Evolutionary conservation across 2,888 invertebrate genomes (phyloP).

Genomic region (Cephonodes hylas): DNA sequence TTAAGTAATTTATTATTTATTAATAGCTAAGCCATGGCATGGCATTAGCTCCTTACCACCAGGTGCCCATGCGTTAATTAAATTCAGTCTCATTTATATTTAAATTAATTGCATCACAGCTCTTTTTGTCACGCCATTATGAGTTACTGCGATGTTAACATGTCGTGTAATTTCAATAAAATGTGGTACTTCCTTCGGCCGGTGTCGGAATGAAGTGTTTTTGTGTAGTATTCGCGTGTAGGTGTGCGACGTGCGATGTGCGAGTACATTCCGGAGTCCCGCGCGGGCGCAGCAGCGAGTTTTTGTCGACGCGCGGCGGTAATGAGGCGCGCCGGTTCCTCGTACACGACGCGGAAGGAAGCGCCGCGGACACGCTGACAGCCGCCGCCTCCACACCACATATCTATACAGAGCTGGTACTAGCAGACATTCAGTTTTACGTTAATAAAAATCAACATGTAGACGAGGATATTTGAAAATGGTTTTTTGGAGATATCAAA

Average conservation of each 20-base stretch:
- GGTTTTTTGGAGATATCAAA: too few relatives aligned
- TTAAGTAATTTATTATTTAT: too few relatives aligned
- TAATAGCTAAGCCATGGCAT: too few relatives aligned
- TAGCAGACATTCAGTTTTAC: not conserved
- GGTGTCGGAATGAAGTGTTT: not conserved
- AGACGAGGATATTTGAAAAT: too few relatives aligned
- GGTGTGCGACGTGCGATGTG: not conserved
- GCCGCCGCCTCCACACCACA: not conserved
- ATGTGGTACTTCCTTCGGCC: not conserved
- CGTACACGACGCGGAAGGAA: constrained; percentile 29
- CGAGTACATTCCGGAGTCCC: too few relatives aligned
- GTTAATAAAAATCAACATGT: not conserved
- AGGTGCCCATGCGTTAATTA: too few relatives aligned
- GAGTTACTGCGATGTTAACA: not conserved
- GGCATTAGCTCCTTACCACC: too few relatives aligned
- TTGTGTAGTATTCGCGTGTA: not conserved
- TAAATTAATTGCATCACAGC: not conserved
- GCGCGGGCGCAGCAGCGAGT: not conserved
- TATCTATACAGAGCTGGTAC: not conserved
- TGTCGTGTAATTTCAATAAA: not conserved
- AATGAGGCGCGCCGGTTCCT: constrained; percentile 8
- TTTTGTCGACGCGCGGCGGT: constrained; percentile 11
- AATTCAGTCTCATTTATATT: too few relatives aligned
- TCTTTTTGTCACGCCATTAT: not conserved
- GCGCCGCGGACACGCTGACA: constrained; percentile 7